A percentile compares a stretch with the other conserved stretches of the same genome.
Evolutionary conservation across 2,113 vertebrate genomes (phyloP).

Genomic region (Xyliphius kryptos): DNA sequence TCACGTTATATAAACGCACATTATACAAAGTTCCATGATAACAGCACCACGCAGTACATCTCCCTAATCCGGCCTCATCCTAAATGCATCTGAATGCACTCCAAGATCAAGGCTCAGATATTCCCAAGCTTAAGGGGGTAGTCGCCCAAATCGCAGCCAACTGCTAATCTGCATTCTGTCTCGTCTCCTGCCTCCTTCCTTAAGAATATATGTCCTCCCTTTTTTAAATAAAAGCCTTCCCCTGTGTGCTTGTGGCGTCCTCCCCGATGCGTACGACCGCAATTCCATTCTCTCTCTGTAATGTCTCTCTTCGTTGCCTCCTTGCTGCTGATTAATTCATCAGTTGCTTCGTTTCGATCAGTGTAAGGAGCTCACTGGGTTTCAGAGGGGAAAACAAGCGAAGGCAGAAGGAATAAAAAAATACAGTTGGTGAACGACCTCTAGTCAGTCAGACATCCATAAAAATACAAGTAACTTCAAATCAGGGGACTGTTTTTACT

Average conservation of each 20-base stretch:
- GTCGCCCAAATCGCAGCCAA: constrained; percentile 41
- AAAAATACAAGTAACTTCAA: too few species aligned
- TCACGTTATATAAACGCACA: constrained; percentile 36
- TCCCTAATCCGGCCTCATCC: constrained; percentile 29
- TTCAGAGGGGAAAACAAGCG: too few species aligned
- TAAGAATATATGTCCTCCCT: constrained; percentile 29
- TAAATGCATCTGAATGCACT: constrained; percentile 29
- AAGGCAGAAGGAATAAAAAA: too few species aligned
- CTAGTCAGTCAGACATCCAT: too few species aligned
- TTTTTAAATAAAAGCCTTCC: constrained; percentile 20
- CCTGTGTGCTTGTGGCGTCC: not conserved
- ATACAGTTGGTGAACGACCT: too few species aligned
- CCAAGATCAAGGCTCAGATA: constrained; percentile 40
- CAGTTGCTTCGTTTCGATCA: constrained; percentile 12
- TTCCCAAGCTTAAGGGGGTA: constrained; percentile 23
- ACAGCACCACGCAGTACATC: constrained; percentile 34
- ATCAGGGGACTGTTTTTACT: too few species aligned
- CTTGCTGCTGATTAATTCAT: constrained; percentile 20
- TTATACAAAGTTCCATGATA: constrained; percentile 20
- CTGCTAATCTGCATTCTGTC: constrained; percentile 22
- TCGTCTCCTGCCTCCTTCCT: constrained; percentile 5
- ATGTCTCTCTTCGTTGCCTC: constrained; percentile 14
- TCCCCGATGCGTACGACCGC: not conserved
- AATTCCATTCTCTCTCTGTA: constrained; percentile 27
- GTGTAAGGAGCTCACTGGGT: too few species aligned